These are phyloP conservation scores for Lepidostoma basale DNA, from an alignment of 1,140 invertebrate genomes.

Conservation along the genomic window DNA sequence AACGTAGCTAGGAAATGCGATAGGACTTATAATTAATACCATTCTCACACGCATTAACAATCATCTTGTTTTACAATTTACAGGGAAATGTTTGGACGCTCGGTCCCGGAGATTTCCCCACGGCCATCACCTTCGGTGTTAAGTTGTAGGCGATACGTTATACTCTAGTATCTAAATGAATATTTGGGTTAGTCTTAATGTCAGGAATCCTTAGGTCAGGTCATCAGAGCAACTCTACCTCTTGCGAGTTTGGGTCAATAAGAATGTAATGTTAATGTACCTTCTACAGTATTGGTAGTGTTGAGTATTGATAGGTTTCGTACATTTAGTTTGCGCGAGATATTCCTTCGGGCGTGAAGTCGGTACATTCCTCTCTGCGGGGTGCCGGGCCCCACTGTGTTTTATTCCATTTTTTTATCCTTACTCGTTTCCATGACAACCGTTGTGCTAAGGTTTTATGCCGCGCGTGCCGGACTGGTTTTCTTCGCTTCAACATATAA, in stretches of 20 bases:
- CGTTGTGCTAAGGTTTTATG: background rate
- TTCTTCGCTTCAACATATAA: constrained; percentile 21
- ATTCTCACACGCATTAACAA: constrained; percentile 7
- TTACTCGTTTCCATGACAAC: constrained; percentile 20
- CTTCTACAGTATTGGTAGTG: constrained; percentile 7
- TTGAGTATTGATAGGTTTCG: too few species aligned
- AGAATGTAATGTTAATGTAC: background rate
- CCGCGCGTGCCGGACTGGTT: background rate
- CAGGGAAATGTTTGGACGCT: too few species aligned
- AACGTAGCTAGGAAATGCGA: constrained; percentile 14
- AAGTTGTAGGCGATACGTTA: too few species aligned
- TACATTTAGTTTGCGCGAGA: too few species aligned
- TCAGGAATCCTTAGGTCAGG: background rate
- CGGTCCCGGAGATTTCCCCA: too few species aligned
- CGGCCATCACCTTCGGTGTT: too few species aligned
- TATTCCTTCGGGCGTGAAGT: background rate
- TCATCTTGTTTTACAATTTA: too few species aligned
- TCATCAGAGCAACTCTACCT: background rate
- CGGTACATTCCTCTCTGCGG: constrained; percentile 19
- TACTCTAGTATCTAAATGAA: constrained; percentile 3
- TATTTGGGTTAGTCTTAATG: constrained; percentile 13
- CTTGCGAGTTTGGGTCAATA: constrained; percentile 9
- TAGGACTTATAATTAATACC: constrained; percentile 9
- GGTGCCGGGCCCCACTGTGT: background rate
- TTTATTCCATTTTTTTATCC: constrained; percentile 8